Evolutionary conservation across 2,888 invertebrate genomes (phyloP).

Genomic region (Troides oblongomaculatus): DNA sequence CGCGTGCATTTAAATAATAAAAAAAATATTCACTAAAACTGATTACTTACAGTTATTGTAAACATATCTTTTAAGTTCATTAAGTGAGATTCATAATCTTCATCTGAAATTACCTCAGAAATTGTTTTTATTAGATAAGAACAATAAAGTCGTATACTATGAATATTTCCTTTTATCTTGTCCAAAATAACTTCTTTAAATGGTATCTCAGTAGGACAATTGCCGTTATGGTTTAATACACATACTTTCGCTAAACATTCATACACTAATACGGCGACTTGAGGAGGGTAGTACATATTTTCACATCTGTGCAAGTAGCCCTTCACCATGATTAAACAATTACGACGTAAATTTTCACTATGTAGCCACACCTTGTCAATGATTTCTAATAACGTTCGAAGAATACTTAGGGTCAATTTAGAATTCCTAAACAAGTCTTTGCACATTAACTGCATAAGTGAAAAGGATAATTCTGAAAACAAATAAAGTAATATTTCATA

Average conservation of each 20-base stretch:
- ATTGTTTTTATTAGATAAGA: constrained; percentile 56
- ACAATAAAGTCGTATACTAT: constrained; percentile 61
- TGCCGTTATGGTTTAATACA: constrained; percentile 45
- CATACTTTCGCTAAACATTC: constrained; percentile 65
- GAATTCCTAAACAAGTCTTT: constrained; percentile 61
- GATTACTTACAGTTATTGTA: constrained; percentile 55
- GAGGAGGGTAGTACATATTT: constrained; percentile 61
- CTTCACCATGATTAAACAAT: constrained; percentile 68
- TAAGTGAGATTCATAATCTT: constrained; percentile 47
- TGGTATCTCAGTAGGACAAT: constrained; percentile 41
- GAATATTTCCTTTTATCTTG: constrained; percentile 53
- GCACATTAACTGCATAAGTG: constrained; percentile 64
- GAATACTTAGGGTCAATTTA: constrained; percentile 52
- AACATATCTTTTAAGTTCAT: constrained; percentile 56
- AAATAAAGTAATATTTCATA: background rate
- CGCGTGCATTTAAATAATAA: background rate
- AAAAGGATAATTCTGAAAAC: constrained; percentile 59
- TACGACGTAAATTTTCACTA: constrained; percentile 53
- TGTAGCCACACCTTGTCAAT: constrained; percentile 56
- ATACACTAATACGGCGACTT: constrained; percentile 61
- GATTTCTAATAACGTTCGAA: constrained; percentile 54
- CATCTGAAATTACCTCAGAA: constrained; percentile 40
- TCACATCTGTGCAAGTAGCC: constrained; percentile 63
- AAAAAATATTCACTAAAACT: background rate
- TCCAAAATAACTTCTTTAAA: constrained; percentile 52